phyloP scores from a whole-genome alignment of 1,140 invertebrate genomes.

The Brachionus sp. region DNA sequence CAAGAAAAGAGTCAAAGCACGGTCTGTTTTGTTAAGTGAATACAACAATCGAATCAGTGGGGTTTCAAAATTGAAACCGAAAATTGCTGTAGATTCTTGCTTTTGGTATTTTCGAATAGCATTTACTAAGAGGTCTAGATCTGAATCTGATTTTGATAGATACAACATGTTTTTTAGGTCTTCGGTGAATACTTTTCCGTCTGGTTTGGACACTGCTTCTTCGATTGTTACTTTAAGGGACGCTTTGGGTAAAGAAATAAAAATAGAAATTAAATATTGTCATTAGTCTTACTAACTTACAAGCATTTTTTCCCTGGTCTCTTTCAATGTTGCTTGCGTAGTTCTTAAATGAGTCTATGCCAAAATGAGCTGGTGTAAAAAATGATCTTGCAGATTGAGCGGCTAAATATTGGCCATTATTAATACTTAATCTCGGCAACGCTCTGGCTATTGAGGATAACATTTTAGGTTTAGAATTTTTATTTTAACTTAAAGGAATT shows the following conservation, averaged over 20 bases:
- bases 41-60: slow-evolving; percentile 34
- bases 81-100: slow-evolving; percentile 40
- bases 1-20: slow-evolving; percentile 17
- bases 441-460: not conserved
- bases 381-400: not conserved
- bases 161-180: slow-evolving; percentile 30
- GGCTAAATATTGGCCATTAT: not conserved
- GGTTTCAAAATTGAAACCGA: slow-evolving; percentile 36
- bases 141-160: slow-evolving; percentile 15
- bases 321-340: slow-evolving; percentile 28
- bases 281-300: not conserved
- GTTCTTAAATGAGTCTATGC: slow-evolving; percentile 35
- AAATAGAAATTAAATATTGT: not conserved
- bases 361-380: slow-evolving; percentile 23
- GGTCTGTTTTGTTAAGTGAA: slow-evolving; percentile 24
- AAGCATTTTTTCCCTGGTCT: slow-evolving; percentile 41
- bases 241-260: not conserved
- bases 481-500: not conserved
- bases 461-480: slow-evolving; percentile 5
- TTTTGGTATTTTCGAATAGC: slow-evolving; percentile 35
- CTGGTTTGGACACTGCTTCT: slow-evolving; percentile 29
- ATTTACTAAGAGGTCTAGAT: slow-evolving; percentile 33
- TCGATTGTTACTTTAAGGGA: slow-evolving; percentile 10
- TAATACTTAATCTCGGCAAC: not conserved
- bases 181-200: slow-evolving; percentile 38